Evolutionary conservation across 2,888 invertebrate genomes (phyloP), one percentile per base, ranked within the genome.

Genomic region (Oxyteleia sp.): DNA sequence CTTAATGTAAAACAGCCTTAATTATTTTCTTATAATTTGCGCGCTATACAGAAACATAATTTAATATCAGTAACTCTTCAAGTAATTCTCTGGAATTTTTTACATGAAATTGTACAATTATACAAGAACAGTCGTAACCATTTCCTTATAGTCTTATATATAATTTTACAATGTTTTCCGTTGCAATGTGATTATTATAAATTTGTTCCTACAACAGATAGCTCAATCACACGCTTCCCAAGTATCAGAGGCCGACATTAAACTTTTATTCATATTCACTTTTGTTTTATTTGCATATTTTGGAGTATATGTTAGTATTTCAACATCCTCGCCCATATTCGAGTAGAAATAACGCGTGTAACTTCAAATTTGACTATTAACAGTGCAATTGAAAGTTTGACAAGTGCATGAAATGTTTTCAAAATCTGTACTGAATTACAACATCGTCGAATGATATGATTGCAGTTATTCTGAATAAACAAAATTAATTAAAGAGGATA

Each of bases 141-240:
- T 41, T 13, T 13, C 13, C 38, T n/a, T 13, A 5, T 13, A 41
- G 38, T 13, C 38, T 41, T 41, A 41, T 41, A 4, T 5, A 41
- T 41, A 41, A 41, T 13, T 13, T 41, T 41, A 41, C 38, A 41
- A 41, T 41, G 38, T 41, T 41, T 41, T 41, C 38, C 38, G 38
- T 41, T 41, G n/a, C 13, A 13, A 41, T 41, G 13, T 41, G 8
- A 13, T 41, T 41, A 41, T 41, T 41, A 2, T 41, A 41, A 41
- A 41, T 41, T 41, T 41, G 38, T 8, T n/a, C 11, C 38, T 41
- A 41, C n/a, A 41, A 41, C 38, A 41, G 38, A 41, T 13, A 13
- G 13, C 3, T 41, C 13, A 41, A 3, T 41, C 8, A 41, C 13
- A 41, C 13, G 13, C n/a, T 13, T 41, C 13, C 5, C 13, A 41